These are phyloP conservation scores for Forbesichthys agassizii DNA, from an alignment of 2,113 vertebrate genomes.

Conservation along the genomic window DNA sequence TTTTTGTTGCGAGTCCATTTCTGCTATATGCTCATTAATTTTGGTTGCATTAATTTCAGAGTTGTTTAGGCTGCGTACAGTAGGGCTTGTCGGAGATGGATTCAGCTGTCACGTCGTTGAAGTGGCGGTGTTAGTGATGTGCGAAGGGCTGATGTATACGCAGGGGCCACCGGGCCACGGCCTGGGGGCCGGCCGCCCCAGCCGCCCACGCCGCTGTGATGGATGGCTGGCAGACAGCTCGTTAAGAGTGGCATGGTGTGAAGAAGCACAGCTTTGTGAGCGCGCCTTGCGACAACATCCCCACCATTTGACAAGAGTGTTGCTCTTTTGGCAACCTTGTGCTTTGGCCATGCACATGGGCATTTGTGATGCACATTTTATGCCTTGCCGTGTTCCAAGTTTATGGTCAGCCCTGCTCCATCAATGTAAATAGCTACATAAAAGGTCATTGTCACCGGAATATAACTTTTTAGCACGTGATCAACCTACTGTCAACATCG, in stretches of 20 bases:
- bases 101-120: constrained; percentile 65
- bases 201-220: constrained; percentile 61
- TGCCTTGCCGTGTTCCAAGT: too few species aligned
- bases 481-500: too few species aligned
- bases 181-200: constrained; percentile 55
- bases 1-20: constrained; percentile 38
- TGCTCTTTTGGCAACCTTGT: constrained; percentile 6
- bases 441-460: too few species aligned
- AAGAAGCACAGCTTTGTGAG: constrained; percentile 33
- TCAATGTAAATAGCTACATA: too few species aligned
- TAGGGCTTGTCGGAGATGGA: constrained; percentile 66
- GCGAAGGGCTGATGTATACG: constrained; percentile 65
- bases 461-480: too few species aligned
- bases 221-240: constrained; percentile 65
- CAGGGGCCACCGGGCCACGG: constrained; percentile 67
- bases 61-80: constrained; percentile 61
- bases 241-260: constrained; percentile 63
- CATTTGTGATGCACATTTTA: too few species aligned
- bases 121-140: constrained; percentile 65
- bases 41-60: constrained; percentile 60
- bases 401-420: too few species aligned
- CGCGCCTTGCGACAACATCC: neutral
- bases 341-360: too few species aligned
- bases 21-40: constrained; percentile 57
- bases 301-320: constrained; percentile 14